These are phyloP conservation scores for Eulemur rubriventer DNA, from an alignment of 2,797 vertebrate genomes.

Conservation along the genomic window DNA sequence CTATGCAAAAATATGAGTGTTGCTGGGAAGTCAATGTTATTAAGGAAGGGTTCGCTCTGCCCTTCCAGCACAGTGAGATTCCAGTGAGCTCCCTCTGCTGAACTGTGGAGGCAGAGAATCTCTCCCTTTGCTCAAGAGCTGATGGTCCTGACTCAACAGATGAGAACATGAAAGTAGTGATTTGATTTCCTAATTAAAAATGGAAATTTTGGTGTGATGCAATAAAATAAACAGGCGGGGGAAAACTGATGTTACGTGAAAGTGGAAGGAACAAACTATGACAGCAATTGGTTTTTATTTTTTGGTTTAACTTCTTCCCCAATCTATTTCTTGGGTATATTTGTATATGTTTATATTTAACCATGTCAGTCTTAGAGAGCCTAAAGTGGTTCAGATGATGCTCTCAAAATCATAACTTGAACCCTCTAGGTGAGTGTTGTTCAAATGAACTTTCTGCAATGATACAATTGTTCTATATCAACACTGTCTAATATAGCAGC, in stretches of 20 bases:
- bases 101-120: not conserved
- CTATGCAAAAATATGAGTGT: not conserved
- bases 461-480: not conserved
- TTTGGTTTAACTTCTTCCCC: not conserved
- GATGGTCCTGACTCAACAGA: not conserved
- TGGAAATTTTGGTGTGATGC: not conserved
- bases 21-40: not conserved
- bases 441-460: not conserved
- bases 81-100: not conserved
- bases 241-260: not conserved
- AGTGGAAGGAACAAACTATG: not conserved
- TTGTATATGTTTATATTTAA: not conserved
- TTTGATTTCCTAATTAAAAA: not conserved
- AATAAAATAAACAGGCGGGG: not conserved
- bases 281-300: not conserved
- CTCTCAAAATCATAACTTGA: not conserved
- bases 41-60: not conserved
- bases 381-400: not conserved
- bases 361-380: not conserved
- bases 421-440: not conserved
- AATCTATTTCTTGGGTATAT: not conserved
- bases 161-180: not conserved
- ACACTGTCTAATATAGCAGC: not conserved
- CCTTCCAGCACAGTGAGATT: not conserved
- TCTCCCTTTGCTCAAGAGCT: not conserved